Percentiles rank a stretch among this genome's conserved stretches.
Conservation (phyloP, 2,113 vertebrate species). For the Smithornis capensis region DNA sequence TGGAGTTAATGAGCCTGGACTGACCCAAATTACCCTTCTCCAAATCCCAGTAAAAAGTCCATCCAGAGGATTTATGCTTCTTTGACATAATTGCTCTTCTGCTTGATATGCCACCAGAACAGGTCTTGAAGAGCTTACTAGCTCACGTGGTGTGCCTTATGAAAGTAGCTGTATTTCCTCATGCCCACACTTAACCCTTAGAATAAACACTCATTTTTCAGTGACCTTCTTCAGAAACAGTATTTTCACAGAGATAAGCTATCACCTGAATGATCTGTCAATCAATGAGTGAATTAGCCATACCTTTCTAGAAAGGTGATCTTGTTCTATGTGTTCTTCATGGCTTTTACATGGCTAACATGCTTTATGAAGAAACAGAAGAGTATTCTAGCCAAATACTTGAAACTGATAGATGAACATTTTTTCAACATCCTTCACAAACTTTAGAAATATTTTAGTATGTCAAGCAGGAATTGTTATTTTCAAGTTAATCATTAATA, state of each 20-base stretch:
- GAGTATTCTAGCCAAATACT: not conserved
- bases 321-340: not conserved
- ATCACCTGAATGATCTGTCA: not conserved
- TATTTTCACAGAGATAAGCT: not conserved
- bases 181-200: not conserved
- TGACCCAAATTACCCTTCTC: not conserved
- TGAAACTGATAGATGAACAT: not conserved
- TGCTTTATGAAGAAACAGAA: not conserved
- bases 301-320: not conserved
- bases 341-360: conserved; percentile 36
- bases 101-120: not conserved
- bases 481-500: not conserved
- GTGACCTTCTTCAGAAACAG: not conserved
- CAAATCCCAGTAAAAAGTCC: not conserved
- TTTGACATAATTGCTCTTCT: not conserved
- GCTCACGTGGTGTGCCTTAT: not conserved
- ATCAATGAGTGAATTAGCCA: not conserved
- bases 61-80: not conserved
- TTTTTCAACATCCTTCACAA: not conserved
- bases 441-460: not conserved
- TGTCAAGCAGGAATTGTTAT: not conserved
- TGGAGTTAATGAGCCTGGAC: not conserved
- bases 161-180: not conserved
- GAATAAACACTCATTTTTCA: not conserved
- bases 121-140: not conserved